Base-by-base conservation (phyloP, 2,113 vertebrate species). In the Aramus guarauna region DNA sequence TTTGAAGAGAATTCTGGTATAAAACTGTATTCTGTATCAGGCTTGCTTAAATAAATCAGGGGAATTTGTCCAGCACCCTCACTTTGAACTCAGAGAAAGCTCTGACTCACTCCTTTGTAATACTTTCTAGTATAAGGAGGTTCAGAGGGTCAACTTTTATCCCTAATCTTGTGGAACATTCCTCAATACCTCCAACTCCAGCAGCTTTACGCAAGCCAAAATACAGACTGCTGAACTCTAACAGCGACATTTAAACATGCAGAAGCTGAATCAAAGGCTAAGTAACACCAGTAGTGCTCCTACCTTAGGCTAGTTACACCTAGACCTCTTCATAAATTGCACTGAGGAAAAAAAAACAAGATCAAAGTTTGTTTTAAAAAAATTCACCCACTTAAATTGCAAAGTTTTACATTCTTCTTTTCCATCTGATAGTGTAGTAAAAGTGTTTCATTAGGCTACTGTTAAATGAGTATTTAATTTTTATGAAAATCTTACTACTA, bases 111-210 rank as follows among this genome's bases (percentile, higher is more conserved):
- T 73, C 67, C 80, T 86, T 37, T 87, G 52, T 73, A 81, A 63
- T 81, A 95, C 29, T 60, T 94, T 43, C 43, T 84, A 71, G 32
- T 34, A 27, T 6, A 62, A 73, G 52, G 56, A 88, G 92, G 90
- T 79, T 94, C 91, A 94, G 41, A 41, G 63, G 86, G 90, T 91
- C 89, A 95, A 74, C 84, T 95, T 96, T 89, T 89, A 92, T 87
- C 90, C 80, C 47, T 81, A 13, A 92, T 64, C 76, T 85, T 68
- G 80, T 48, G 80, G 80, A 87, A 94, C 80, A 75, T 92, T 94
- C 72, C 86, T 81, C 86, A 84, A 13, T 56, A 53, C 50, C 75
- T 91, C 80, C 86, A 84, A 63, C 29, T 62, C 71, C 83, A 86
- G 80, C 77, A 48, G 92, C n/a, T 30, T 56, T 12, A 16, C 4